phyloP scores from a whole-genome alignment of 2,113 vertebrate species.

The Isichthys henryi region DNA sequence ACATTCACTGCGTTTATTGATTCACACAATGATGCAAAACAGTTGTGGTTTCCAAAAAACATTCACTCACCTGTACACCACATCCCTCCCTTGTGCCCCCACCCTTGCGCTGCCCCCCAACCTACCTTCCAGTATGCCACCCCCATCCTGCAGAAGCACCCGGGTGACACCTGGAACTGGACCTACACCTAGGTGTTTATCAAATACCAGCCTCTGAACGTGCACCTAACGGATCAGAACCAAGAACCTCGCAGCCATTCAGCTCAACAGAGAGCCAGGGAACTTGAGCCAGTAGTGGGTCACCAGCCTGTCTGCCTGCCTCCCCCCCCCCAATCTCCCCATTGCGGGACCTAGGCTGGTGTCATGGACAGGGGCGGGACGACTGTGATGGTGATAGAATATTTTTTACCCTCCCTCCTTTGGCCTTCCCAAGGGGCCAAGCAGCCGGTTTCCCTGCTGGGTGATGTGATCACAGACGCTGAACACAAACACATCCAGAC shows the following conservation, averaged over 20 bases:
- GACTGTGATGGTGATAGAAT: background rate
- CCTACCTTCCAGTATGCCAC: background rate
- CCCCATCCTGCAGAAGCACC: background rate
- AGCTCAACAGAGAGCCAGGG: background rate
- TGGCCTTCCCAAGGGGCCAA: background rate
- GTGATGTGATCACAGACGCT: background rate
- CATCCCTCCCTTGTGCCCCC: background rate
- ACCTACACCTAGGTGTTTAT: background rate
- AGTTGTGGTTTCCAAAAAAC: background rate
- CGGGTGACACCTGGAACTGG: background rate
- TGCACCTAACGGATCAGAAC: background rate
- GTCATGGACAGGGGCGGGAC: background rate
- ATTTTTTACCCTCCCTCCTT: background rate
- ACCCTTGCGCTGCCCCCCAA: background rate
- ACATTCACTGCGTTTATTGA: background rate
- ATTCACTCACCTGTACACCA: background rate
- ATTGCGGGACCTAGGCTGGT: background rate
- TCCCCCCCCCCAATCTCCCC: background rate
- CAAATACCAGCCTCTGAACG: background rate
- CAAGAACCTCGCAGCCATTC: background rate
- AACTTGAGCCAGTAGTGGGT: background rate
- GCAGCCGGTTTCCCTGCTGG: background rate
- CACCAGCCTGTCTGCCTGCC: background rate
- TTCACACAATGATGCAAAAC: background rate
- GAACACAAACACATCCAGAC: constrained; percentile 1